phyloP scores from a whole-genome alignment of 2,113 vertebrate genomes.

The Toxotes chatareus region DNA sequence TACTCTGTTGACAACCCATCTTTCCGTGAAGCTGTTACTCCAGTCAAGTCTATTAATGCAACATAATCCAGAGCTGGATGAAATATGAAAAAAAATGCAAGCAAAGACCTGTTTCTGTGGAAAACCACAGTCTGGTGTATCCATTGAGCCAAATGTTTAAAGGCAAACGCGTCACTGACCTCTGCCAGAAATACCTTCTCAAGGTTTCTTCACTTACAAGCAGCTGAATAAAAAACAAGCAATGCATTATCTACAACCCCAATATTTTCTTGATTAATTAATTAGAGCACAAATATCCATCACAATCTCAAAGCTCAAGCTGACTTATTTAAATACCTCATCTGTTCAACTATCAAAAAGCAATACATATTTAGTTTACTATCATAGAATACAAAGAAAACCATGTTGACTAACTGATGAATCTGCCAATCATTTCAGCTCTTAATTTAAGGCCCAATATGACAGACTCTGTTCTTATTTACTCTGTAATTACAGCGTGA shows the following conservation, averaged over 20 bases:
- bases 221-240: not conserved
- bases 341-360: too few relatives aligned
- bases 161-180: not conserved
- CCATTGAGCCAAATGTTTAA: not conserved
- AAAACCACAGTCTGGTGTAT: slow-evolving; percentile 21
- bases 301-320: not conserved
- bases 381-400: too few relatives aligned
- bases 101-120: slow-evolving; percentile 15
- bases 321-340: not conserved
- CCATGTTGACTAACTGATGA: not conserved
- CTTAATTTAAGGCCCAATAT: not conserved
- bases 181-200: not conserved
- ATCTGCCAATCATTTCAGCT: not conserved
- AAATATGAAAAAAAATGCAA: slow-evolving; percentile 1
- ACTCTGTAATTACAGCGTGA: slow-evolving; percentile 10
- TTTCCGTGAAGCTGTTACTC: slow-evolving; percentile 51
- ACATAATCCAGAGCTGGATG: slow-evolving; percentile 36
- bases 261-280: too few relatives aligned
- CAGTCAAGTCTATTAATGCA: slow-evolving; percentile 20
- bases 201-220: not conserved
- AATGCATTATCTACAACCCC: not conserved
- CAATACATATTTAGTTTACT: too few relatives aligned
- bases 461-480: not conserved
- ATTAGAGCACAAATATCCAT: too few relatives aligned
- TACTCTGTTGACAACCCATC: slow-evolving; percentile 2